Conservation (phyloP, 1,140 invertebrate genomes). For the Drosophila ohnishii region DNA sequence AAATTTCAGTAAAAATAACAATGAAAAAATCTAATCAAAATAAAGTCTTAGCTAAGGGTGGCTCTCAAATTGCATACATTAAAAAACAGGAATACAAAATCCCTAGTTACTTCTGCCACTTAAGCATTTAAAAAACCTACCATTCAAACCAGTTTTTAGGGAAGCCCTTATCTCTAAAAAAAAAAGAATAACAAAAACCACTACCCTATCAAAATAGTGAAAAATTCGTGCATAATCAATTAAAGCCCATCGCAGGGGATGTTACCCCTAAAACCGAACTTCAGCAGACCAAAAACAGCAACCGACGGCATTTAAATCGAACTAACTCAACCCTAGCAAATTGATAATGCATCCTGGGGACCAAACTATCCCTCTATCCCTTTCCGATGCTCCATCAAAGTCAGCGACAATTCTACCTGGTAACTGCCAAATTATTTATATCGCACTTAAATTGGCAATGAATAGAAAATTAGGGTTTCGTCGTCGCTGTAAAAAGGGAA, state of each 20-base stretch:
- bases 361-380: constrained; percentile 22
- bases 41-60: constrained; percentile 18
- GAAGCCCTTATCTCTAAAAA: constrained; percentile 14
- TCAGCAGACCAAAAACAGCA: constrained; percentile 16
- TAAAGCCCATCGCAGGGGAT: constrained; percentile 51
- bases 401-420: constrained; percentile 65
- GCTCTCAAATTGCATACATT: constrained; percentile 15
- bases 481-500: constrained; percentile 9
- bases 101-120: constrained; percentile 38
- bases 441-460: constrained; percentile 79
- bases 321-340: constrained; percentile 75
- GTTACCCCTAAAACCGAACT: constrained; percentile 24
- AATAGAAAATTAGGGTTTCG: constrained; percentile 66
- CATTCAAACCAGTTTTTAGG: constrained; percentile 16
- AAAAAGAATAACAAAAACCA: constrained; percentile 31
- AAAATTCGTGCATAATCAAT: constrained; percentile 73
- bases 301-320: constrained; percentile 56
- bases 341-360: constrained; percentile 63
- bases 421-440: constrained; percentile 77
- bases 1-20: not conserved
- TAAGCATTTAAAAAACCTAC: constrained; percentile 30
- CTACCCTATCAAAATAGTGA: constrained; percentile 61
- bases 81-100: constrained; percentile 19
- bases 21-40: constrained; percentile 2
- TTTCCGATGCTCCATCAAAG: constrained; percentile 67